Evolutionary conservation across 2,113 vertebrate species (phyloP), one percentile per base, ranked within the genome.

Genomic region (Campylorhamphus procurvoides): DNA sequence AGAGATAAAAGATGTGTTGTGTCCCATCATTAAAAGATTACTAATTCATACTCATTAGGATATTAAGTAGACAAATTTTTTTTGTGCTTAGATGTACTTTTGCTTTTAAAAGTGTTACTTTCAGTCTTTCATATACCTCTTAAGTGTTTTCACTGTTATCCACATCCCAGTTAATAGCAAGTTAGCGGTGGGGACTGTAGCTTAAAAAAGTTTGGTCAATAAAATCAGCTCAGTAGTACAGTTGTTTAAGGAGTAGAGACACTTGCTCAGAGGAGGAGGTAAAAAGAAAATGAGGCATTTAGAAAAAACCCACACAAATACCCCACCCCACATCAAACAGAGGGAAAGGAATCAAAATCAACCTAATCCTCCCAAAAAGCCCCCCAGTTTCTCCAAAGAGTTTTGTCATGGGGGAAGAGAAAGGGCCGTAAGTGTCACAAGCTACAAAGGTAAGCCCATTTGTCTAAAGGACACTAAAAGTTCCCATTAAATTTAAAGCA

Each of bases 241-340:
- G 13, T 27, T 91, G 6, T 74, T 84, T 47, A 47, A 93, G 31
- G 42, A 58, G 52, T 82, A 59, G 11, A 71, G 56, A 79, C 5
- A 33, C 15, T 5, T 66, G 33, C 13, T 73, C 55, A 67, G 31
- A 75, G 24, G 7, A 44, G 12, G 71, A 47, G 7, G 10, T 17
- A 63, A 84, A 69, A 28, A 78, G 24, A 81, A 90, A 71, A 50
- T 22, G 5, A 63, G 37, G 2, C 15, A n/a, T 53, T n/a, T 64
- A 47, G 3, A 4, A 18, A 49, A 67, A 84, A 14, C 40, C 40
- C 16, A 39, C 19, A 1, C 4, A 4, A 8, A 27, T 6, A 37
- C 3, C 5, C 4, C 27, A 39, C 5, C 6, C 3, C 6, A 37
- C 7, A 14, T 11, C 22, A 60, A 55, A 33, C 0, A 3, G 49